These are phyloP conservation scores for Saimiri boliviensis DNA, from an alignment of 2,113 vertebrate genomes.

Conservation along the genomic window DNA sequence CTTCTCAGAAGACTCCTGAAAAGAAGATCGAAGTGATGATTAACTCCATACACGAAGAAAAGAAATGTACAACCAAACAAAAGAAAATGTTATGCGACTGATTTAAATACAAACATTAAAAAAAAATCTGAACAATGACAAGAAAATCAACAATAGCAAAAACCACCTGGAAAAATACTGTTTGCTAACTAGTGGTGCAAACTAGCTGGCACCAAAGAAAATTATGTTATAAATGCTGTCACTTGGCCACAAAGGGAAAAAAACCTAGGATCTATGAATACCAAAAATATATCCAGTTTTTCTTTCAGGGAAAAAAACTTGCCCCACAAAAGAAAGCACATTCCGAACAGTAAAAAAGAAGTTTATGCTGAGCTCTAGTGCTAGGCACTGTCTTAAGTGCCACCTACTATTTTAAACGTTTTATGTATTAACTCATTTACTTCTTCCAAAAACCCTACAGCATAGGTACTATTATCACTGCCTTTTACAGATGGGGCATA, in stretches of 20 bases:
- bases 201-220: background rate
- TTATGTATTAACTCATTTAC: background rate
- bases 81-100: background rate
- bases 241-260: background rate
- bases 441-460: background rate
- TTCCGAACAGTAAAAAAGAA: background rate
- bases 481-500: background rate
- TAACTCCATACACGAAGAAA: slow-evolving; percentile 49
- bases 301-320: background rate
- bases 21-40: slow-evolving; percentile 35
- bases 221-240: background rate
- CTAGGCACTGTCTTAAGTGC: background rate
- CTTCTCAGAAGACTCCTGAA: slow-evolving; percentile 92
- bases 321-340: background rate
- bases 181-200: slow-evolving; percentile 13
- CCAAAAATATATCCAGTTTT: background rate
- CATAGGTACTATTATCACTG: background rate
- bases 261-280: background rate
- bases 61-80: slow-evolving; percentile 12
- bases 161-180: background rate
- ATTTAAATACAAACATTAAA: slow-evolving; percentile 8
- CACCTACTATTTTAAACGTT: background rate
- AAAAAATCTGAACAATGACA: slow-evolving; percentile 4
- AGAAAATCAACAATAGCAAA: slow-evolving; percentile 20
- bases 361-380: background rate